Conservation (phyloP, 2,888 invertebrate genomes). For the Plebejus argus region DNA sequence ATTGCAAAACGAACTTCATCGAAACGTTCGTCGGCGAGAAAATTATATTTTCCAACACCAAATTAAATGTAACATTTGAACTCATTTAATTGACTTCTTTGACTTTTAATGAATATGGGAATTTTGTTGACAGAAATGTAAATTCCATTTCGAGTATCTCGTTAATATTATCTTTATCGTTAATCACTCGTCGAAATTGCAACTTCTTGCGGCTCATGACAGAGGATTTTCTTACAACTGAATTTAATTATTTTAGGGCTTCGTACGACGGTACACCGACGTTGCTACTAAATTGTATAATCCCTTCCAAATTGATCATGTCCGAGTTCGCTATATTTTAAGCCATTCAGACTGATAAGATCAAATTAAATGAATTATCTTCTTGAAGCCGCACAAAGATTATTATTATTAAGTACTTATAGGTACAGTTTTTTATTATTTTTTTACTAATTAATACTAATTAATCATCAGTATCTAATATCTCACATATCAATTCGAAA, state of each 20-base stretch:
- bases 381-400: background rate
- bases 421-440: background rate
- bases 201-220: conserved; percentile 17
- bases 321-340: background rate
- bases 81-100: conserved; percentile 1
- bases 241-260: conserved; percentile 23
- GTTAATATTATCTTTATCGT: conserved; percentile 21
- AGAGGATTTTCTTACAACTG: background rate
- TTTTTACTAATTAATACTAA: background rate
- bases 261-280: background rate
- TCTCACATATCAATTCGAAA: background rate
- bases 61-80: conserved; percentile 15
- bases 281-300: background rate
- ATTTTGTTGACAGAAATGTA: conserved; percentile 4
- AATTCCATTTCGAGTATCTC: background rate
- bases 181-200: background rate
- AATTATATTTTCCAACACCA: background rate
- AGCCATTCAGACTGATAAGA: conserved; percentile 14
- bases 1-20: conserved; percentile 2
- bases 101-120: background rate
- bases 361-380: background rate
- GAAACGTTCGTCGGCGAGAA: background rate
- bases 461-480: background rate
- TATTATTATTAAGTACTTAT: background rate
- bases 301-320: background rate